Evolutionary conservation across 2,888 invertebrate species (phyloP), one percentile per base, ranked within the genome.

Genomic region (Microctonus hyperodae): DNA sequence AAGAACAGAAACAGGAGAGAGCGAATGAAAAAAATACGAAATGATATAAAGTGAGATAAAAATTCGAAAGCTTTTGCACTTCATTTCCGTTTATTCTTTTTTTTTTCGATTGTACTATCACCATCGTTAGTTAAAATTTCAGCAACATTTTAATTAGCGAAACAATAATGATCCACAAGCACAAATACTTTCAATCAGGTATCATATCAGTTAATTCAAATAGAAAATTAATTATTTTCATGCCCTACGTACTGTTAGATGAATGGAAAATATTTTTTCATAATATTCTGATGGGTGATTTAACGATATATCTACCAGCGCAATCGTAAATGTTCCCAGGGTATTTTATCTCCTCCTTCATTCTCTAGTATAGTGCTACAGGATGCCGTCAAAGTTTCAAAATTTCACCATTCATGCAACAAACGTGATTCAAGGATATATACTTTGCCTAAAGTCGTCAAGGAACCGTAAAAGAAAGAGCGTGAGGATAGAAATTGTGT

Each of bases 81-180:
- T 16, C 28, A 51, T 64, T 58, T 44, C 20, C 44, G 16, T 16
- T 44, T 7, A 20, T 16, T 44, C 9, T 59, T 64, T 35, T 57
- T 64, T 57, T 50, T 35, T 16, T 9, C 40, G n/a, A 28, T 7
- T 28, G 28, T 13, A 9, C 44, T 7, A 20, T 7, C 16, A 44
- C 16, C 5, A 16, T 48, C 25, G 57, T 44, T 20, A 51, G 76
- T 78, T 78, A 75, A 76, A 77, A 79, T 79, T 82, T 77, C 78
- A 76, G 79, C 76, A 79, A 78, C 79, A 76, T 80, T 82, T 81
- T 81, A 82, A 83, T 81, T 81, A 83, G 79, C 74, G 70, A 77
- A 76, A 78, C 79, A 75, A 78, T 81, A 81, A 81, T 80, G 78
- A 62, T 75, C 76, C 73, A 73, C 76, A 73, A 75, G 73, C 65